Conservation (phyloP, 2,888 invertebrate genomes). For the Sarcophaga subvicina region DNA sequence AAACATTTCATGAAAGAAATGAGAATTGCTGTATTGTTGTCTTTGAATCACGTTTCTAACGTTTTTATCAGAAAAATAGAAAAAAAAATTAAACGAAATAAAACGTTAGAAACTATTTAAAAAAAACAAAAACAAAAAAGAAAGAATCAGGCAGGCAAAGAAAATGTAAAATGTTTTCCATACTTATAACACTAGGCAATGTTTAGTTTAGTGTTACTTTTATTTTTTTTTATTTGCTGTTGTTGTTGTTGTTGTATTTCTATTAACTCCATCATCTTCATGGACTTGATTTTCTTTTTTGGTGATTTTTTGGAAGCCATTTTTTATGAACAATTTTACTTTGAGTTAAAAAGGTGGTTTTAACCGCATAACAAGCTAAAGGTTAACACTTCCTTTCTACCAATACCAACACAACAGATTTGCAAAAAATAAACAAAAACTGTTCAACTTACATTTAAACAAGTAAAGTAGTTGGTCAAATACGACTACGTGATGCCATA, state of each 20-base stretch:
- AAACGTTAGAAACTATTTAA: constrained; percentile 62
- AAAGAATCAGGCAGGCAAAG: background rate
- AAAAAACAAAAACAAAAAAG: background rate
- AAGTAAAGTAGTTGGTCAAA: constrained; percentile 10
- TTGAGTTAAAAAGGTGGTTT: constrained; percentile 59
- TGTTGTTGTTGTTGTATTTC: constrained; percentile 13
- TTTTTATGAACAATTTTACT: constrained; percentile 46
- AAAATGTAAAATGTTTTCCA: constrained; percentile 59
- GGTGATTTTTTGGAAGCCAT: background rate
- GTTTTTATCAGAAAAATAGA: constrained; percentile 66
- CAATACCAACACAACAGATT: constrained; percentile 39
- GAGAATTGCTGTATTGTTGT: constrained; percentile 66
- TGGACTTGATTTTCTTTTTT: constrained; percentile 38
- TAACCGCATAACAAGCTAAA: constrained; percentile 68
- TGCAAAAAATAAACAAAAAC: constrained; percentile 20
- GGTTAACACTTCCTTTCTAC: constrained; percentile 72
- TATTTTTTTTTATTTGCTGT: background rate
- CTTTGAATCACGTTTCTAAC: constrained; percentile 72
- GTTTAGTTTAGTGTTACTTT: background rate
- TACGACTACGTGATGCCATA: no score
- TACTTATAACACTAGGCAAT: constrained; percentile 55
- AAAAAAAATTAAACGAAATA: background rate
- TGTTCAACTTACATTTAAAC: constrained; percentile 47
- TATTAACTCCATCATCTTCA: constrained; percentile 61
- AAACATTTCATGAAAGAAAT: constrained; percentile 47